Evolutionary conservation across 2,113 vertebrate genomes (phyloP).

Genomic region (Tor tambroides): DNA sequence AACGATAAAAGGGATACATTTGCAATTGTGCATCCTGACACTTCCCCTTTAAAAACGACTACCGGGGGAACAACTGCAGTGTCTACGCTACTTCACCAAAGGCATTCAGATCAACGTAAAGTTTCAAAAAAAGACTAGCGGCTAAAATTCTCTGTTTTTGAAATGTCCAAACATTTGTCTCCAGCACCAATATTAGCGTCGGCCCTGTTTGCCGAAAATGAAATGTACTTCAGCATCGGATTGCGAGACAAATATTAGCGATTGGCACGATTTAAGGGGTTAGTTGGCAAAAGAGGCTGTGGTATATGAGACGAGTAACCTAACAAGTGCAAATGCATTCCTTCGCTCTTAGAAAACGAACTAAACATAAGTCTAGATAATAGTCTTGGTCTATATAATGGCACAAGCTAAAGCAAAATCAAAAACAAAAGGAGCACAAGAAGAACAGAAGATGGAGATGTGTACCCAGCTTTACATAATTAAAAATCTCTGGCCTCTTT

Average conservation of each 20-base stretch:
- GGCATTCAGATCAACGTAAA: background rate
- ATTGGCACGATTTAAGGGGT: conserved; percentile 51
- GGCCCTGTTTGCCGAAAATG: background rate
- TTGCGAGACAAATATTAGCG: background rate
- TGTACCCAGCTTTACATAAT: conserved; percentile 69
- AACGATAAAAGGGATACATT: conserved; percentile 61
- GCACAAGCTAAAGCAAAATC: conserved; percentile 64
- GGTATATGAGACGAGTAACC: background rate
- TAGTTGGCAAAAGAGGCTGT: background rate
- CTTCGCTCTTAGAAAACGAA: conserved; percentile 63
- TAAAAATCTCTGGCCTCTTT: conserved; percentile 67
- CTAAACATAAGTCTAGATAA: conserved; percentile 62
- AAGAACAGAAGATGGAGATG: conserved; percentile 66
- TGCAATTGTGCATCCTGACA: conserved; percentile 62
- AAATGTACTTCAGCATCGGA: background rate
- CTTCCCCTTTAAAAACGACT: background rate
- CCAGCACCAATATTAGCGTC: conserved; percentile 10
- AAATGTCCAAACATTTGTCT: conserved; percentile 11
- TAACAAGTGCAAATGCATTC: conserved; percentile 67
- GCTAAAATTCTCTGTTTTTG: conserved; percentile 26
- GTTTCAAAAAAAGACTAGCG: background rate
- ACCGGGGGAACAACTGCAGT: conserved; percentile 20
- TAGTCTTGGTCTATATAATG: conserved; percentile 72
- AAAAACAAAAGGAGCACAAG: conserved; percentile 46
- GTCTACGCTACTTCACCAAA: conserved; percentile 36